Evolutionary conservation across 2,797 vertebrate species (phyloP), one percentile per base, ranked within the genome.

Genomic region (Botia kubotai): DNA sequence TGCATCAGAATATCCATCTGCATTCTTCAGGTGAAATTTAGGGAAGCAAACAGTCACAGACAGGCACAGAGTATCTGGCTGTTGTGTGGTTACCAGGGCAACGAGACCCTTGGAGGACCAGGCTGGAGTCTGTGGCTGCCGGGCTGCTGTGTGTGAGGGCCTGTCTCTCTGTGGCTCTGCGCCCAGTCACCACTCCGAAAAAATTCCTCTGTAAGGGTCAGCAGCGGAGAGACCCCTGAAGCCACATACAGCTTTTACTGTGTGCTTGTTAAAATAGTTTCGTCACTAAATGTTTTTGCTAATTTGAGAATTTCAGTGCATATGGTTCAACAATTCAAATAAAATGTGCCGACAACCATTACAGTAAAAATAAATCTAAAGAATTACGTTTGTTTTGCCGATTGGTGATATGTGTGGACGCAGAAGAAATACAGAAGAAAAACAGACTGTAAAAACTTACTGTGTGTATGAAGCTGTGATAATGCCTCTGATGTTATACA

Each of bases 161-260:
- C 87, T 86, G 88, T 91, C 89, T 79, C 87, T 86, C 84, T 65
- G 23, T 91, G 93, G 93, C 92, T 79, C 29, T 19, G 29, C 89
- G 90, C 92, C 92, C 92, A 87, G 88, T 91, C 90, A 89, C 90
- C 86, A 87, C 89, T 90, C 89, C 89, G 89, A 86, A 92, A 88
- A 29, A 91, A 92, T 93, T 93, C 92, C 89, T 89, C 75, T 81
- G 83, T 79, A 82, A 53, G 87, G 90, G 89, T 90, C 91, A 90
- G 23, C 80, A 86, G 90, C 82, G 84, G 84, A 89, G 86, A 89
- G 77, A 74, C 85, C 86, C 89, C 89, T 87, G 86, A 80, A 62
- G 52, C 84, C 84, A 77, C 86, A 86, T 87, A 84, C 84, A 87
- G 86, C 75, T 72, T 79, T 62, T 8, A 26, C 43, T 13, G 29